Evolutionary conservation across 2,113 vertebrate species (phyloP), one percentile per base, ranked within the genome.

Genomic region (Vulpes lagopus): DNA sequence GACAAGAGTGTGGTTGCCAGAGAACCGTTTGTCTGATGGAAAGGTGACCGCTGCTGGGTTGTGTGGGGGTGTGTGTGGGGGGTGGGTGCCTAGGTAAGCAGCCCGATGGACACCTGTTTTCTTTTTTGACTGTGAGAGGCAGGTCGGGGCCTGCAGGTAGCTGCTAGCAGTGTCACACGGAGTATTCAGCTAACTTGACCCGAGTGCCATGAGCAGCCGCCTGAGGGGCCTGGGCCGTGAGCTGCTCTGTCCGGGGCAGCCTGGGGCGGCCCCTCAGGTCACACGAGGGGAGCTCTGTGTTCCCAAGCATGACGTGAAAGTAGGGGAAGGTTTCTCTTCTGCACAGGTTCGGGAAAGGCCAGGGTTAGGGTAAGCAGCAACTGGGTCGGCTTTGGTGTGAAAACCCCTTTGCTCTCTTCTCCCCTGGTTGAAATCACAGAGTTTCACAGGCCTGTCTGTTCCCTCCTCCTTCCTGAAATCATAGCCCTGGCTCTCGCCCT

Each of bases 121-220:
- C 62, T 95, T 25, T 53, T 87, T 73, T 92, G 53, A 59, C n/a
- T 32, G 5, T 91, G 87, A 91, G 51, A 38, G 32, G 22, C 38
- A 90, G 87, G 60, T n/a, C 43, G 10, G 86, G 20, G 11, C 69
- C 59, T 30, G 10, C 27, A 20, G 15, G 25, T 49, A n/a, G 16
- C 16, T 10, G 43, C 32, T 69, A 64, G 38, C 49, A 92, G 25
- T 49, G 27, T 57, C 62, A 51, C 38, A 51, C 19, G 8, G 53
- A 43, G 12, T 86, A 19, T 19, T 17, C 12, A 22, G 53, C 62
- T 60, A 89, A 62, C 30, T n/a, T 76, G 8, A 83, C 22, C 59
- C 69, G 57, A 83, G 64, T 16, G 67, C 43, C 35, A 7, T 82
- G 14, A 64, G 83, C 59, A 76, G 87, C 65, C 6, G 20, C 32